A percentile compares a stretch with the other conserved stretches of the same genome.
Evolutionary conservation across 1,140 invertebrate genomes (phyloP).

Genomic region (Rhyacophila brunnea): DNA sequence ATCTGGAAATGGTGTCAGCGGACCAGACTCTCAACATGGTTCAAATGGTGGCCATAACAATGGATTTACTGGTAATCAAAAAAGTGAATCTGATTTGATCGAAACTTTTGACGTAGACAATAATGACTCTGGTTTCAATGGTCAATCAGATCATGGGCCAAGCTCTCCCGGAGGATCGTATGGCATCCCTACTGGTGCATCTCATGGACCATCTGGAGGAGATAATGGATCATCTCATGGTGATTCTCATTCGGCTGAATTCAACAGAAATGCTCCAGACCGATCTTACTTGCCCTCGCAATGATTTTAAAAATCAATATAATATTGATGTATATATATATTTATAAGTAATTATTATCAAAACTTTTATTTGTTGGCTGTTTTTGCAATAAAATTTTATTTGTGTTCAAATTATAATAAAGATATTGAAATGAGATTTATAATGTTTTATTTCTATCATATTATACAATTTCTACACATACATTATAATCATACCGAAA

Average conservation of each 20-base stretch:
- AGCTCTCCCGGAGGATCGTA: not conserved
- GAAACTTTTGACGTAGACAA: not conserved
- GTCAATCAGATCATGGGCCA: slow-evolving; percentile 6
- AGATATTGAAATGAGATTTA: no score
- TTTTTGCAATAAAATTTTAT: no score
- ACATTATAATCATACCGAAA: no score
- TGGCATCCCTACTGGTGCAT: not conserved
- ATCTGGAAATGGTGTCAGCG: not conserved
- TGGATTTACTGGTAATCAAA: not conserved
- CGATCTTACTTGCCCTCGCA: slow-evolving; percentile 2
- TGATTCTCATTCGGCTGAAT: not conserved
- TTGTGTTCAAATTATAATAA: no score
- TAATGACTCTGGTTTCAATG: slow-evolving; percentile 4
- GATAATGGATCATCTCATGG: slow-evolving; percentile 4
- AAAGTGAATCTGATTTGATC: not conserved
- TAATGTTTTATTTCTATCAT: no score
- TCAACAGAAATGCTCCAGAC: not conserved
- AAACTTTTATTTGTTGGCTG: no score
- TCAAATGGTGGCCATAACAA: not conserved
- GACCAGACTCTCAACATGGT: not conserved
- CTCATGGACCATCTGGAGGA: not conserved
- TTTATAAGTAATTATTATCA: no score
- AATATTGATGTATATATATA: no score
- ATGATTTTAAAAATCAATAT: not conserved
- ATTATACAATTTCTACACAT: no score